Evolutionary conservation across 2,888 invertebrate genomes (phyloP).

Genomic region (Tachina fera): DNA sequence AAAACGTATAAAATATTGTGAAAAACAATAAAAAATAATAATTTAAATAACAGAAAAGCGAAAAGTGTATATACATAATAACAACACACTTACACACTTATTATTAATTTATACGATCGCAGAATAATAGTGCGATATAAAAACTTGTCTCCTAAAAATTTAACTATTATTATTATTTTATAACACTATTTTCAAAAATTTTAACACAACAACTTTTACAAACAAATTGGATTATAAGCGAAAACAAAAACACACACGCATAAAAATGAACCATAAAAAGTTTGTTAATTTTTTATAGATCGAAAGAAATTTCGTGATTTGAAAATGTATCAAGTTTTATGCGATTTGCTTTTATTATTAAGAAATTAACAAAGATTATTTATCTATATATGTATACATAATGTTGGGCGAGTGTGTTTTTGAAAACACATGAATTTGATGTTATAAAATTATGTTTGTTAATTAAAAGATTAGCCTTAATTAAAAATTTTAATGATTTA

Average conservation of each 20-base stretch:
- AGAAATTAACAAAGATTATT: slow-evolving; percentile 48
- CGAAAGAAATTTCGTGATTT: slow-evolving; percentile 31
- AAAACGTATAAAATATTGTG: slow-evolving; percentile 9
- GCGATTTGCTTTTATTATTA: slow-evolving; percentile 35
- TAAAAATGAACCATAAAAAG: slow-evolving; percentile 24
- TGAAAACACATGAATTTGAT: slow-evolving; percentile 28
- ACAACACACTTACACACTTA: slow-evolving; percentile 15
- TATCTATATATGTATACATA: background rate
- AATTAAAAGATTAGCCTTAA: slow-evolving; percentile 37
- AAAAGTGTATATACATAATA: background rate
- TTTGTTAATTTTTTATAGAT: slow-evolving; percentile 48
- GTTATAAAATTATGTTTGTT: slow-evolving; percentile 16
- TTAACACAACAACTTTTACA: slow-evolving; percentile 1
- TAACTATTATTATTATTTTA: slow-evolving; percentile 51
- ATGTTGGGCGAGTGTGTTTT: slow-evolving; percentile 1
- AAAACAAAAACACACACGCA: background rate
- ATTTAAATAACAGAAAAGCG: background rate
- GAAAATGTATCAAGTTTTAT: slow-evolving; percentile 15
- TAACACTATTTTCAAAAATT: slow-evolving; percentile 37
- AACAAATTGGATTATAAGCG: background rate
- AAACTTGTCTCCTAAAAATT: slow-evolving; percentile 52
- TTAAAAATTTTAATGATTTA: slow-evolving; percentile 5
- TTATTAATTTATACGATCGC: slow-evolving; percentile 34
- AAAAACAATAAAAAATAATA: background rate
- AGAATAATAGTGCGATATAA: background rate